Conservation (phyloP, 2,113 vertebrate genomes). For the Phrynocephalus versicolor region DNA sequence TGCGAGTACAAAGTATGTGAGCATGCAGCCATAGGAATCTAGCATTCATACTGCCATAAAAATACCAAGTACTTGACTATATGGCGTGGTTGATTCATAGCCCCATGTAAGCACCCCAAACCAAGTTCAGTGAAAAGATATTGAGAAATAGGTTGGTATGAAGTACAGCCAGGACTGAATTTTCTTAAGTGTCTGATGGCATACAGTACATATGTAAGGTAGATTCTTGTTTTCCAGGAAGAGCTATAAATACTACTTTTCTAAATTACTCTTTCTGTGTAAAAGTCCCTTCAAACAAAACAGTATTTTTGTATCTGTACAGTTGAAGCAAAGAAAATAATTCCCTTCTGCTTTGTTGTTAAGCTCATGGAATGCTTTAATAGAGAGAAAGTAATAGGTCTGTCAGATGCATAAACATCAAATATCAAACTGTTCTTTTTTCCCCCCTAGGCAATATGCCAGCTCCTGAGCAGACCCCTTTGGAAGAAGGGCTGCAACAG, state of each 20-base stretch:
- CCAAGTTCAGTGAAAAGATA: not conserved
- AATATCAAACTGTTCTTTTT: slow-evolving; percentile 38
- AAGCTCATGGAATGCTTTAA: not conserved
- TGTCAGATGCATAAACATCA: slow-evolving; percentile 50
- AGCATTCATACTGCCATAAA: not conserved
- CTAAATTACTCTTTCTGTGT: not conserved
- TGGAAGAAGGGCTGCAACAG: slow-evolving; percentile 87
- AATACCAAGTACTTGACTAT: not conserved
- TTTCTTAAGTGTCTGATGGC: not conserved
- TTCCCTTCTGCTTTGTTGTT: not conserved
- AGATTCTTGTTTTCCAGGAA: not conserved
- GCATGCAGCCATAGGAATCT: not conserved
- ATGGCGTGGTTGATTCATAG: not conserved
- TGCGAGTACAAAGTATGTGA: not conserved
- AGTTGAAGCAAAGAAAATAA: not conserved
- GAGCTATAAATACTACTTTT: not conserved
- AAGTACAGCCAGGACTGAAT: not conserved
- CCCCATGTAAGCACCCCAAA: not conserved
- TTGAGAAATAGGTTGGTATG: not conserved
- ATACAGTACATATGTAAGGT: not conserved
- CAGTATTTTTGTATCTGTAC: not conserved
- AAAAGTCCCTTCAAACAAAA: not conserved
- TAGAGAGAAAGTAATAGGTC: not conserved
- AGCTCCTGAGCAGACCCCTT: slow-evolving; percentile 89
- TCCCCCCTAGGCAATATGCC: slow-evolving; percentile 85